These are phyloP conservation scores for Sitta europaea DNA, from an alignment of 2,113 vertebrate species.

Conservation along the genomic window DNA sequence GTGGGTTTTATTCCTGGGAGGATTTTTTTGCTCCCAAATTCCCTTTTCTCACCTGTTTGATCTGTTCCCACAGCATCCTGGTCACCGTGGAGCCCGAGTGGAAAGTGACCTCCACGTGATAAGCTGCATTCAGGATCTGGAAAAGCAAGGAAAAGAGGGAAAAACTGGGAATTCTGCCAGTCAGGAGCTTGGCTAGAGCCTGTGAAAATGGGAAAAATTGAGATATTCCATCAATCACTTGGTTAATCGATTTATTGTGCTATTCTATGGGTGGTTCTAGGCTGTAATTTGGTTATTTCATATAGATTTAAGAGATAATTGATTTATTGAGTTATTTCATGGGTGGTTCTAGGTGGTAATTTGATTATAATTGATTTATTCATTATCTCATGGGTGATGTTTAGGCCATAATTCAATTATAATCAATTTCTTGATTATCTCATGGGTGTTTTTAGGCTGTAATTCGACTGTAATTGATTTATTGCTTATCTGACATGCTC, in stretches of 20 bases:
- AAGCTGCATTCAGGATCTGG: slow-evolving; percentile 95
- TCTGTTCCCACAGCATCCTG: slow-evolving; percentile 94
- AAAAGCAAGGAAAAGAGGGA: neutral
- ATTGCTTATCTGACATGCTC: too few relatives aligned
- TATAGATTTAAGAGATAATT: accelerated
- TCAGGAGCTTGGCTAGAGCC: neutral
- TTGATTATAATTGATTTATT: too few relatives aligned
- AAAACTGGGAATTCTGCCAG: neutral
- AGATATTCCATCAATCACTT: neutral
- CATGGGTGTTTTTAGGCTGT: too few relatives aligned
- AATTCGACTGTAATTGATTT: neutral
- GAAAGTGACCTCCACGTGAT: slow-evolving; percentile 97
- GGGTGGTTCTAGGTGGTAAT: neutral
- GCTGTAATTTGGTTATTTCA: neutral
- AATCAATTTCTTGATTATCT: too few relatives aligned
- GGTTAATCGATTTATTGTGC: neutral
- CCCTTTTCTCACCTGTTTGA: slow-evolving; percentile 85
- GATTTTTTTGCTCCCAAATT: neutral
- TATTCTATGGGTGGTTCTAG: accelerated
- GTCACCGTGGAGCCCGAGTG: slow-evolving; percentile 94
- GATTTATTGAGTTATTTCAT: neutral
- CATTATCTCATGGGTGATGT: neutral
- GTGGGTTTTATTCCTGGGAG: neutral
- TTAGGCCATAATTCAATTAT: neutral
- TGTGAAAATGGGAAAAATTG: neutral